Evolutionary conservation across 2,797 vertebrate genomes (phyloP).

Genomic region (Notamacropus eugenii): DNA sequence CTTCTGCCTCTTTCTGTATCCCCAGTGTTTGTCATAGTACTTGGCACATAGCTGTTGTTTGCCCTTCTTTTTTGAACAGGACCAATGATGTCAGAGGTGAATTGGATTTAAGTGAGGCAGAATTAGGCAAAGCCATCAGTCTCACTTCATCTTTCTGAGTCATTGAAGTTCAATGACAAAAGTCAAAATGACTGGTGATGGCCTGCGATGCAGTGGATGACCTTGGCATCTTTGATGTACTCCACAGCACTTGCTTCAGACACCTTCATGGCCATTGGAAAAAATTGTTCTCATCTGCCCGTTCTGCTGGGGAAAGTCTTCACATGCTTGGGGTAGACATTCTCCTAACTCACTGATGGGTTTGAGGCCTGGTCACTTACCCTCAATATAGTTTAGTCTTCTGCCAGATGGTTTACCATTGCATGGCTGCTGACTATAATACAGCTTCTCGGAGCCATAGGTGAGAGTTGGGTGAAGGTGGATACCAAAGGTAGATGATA

Average conservation of each 20-base stretch:
- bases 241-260: neutral
- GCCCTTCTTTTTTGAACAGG: neutral
- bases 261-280: neutral
- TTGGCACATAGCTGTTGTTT: neutral
- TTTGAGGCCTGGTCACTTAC: neutral
- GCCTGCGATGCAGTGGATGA: neutral
- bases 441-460: neutral
- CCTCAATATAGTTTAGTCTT: neutral
- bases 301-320: neutral
- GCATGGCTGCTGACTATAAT: neutral
- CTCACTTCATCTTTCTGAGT: neutral
- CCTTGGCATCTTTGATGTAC: neutral
- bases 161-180: neutral
- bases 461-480: neutral
- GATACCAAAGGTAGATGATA: neutral
- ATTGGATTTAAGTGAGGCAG: neutral
- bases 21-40: neutral
- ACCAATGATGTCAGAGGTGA: neutral
- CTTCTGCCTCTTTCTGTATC: neutral
- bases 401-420: neutral
- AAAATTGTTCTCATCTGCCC: neutral
- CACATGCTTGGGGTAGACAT: neutral
- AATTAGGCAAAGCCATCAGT: neutral
- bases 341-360: neutral
- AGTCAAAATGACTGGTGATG: neutral